Evolutionary conservation across 2,888 invertebrate genomes (phyloP).

Genomic region (Heteromyza rotundicornis): DNA sequence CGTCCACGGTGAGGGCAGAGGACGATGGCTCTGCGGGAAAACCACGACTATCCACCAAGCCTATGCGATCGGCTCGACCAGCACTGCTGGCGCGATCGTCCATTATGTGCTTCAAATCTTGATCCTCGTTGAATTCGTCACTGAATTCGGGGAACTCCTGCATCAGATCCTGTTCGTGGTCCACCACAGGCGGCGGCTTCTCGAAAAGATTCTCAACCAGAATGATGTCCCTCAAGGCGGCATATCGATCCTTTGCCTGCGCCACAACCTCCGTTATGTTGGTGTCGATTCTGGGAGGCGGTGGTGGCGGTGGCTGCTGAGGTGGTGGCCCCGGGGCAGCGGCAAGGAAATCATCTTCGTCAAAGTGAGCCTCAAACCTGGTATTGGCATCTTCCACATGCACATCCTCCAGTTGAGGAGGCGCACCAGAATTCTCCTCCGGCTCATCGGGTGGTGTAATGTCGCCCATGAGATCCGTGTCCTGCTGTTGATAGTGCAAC

Average conservation of each 20-base stretch:
- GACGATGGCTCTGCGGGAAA: conserved; percentile 52
- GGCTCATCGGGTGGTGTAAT: conserved; percentile 38
- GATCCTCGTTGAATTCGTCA: conserved; percentile 55
- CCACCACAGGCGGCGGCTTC: conserved; percentile 51
- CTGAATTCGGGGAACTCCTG: conserved; percentile 52
- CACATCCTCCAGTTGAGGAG: not conserved
- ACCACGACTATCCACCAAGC: conserved; percentile 50
- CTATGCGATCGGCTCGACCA: conserved; percentile 48
- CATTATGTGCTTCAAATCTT: conserved; percentile 65
- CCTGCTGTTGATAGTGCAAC: conserved; percentile 66
- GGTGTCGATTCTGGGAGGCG: conserved; percentile 62
- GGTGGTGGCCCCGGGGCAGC: conserved; percentile 28
- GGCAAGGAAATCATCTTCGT: conserved; percentile 29
- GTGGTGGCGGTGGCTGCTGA: conserved; percentile 37
- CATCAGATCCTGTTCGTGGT: conserved; percentile 45
- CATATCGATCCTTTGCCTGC: conserved; percentile 75
- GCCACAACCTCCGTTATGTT: conserved; percentile 63
- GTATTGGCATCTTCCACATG: not conserved
- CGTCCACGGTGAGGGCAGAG: conserved; percentile 52
- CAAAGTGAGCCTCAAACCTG: conserved; percentile 54
- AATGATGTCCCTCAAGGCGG: conserved; percentile 80
- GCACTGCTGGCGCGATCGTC: conserved; percentile 54
- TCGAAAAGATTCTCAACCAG: conserved; percentile 68
- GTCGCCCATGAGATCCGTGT: conserved; percentile 55
- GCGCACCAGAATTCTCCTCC: conserved; percentile 12